These are phyloP conservation scores for Oceanodroma tethys DNA, from an alignment of 2,113 vertebrate species.

Conservation along the genomic window DNA sequence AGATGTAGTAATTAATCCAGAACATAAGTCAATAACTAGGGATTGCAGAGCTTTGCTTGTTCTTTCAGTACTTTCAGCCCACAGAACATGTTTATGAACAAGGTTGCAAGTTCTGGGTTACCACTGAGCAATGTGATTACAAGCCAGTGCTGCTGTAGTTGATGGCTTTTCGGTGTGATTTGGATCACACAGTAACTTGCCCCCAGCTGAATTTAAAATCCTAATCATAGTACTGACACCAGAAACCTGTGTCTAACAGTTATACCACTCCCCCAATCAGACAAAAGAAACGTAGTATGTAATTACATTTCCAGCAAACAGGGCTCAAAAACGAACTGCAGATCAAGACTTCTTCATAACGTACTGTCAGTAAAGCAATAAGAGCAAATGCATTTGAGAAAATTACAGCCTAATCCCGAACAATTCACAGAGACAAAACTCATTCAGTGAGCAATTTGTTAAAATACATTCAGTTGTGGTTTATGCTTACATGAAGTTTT, in stretches of 20 bases:
- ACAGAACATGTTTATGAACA: neutral
- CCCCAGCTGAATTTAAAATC: conserved; percentile 20
- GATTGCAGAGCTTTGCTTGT: neutral
- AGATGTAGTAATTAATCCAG: neutral
- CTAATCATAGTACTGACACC: neutral
- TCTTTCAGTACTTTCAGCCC: neutral
- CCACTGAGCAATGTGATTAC: neutral
- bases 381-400: neutral
- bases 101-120: neutral
- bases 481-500: neutral
- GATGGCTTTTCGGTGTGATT: neutral
- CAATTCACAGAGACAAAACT: neutral
- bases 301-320: conserved; percentile 29
- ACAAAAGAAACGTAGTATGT: neutral
- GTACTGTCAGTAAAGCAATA: neutral
- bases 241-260: neutral
- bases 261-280: neutral
- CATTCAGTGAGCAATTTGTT: conserved; percentile 7
- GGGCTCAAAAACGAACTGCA: neutral
- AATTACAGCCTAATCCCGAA: conserved; percentile 9
- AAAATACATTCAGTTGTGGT: conserved; percentile 3
- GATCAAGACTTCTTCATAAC: neutral
- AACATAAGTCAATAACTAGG: neutral
- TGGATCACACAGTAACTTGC: neutral
- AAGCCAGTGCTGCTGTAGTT: neutral